These are phyloP conservation scores for Nomada hirtipes DNA, from an alignment of 2,888 invertebrate genomes.

Conservation along the genomic window DNA sequence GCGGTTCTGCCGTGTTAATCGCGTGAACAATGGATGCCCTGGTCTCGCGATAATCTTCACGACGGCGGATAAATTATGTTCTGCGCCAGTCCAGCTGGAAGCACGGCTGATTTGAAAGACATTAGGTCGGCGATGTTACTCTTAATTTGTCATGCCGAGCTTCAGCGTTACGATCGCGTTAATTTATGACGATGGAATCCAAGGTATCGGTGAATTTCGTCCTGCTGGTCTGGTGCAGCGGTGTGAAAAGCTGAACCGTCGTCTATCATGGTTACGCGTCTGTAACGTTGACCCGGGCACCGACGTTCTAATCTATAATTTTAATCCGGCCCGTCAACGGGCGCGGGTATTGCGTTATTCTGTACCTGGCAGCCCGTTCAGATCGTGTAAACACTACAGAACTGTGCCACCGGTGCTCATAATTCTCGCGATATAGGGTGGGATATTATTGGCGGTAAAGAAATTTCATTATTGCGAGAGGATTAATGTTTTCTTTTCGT, in stretches of 20 bases:
- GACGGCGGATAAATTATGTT: slow-evolving; percentile 31
- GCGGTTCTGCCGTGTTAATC: slow-evolving; percentile 30
- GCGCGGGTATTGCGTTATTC: slow-evolving; percentile 9
- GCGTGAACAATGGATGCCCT: slow-evolving; percentile 30
- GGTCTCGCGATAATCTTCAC: slow-evolving; percentile 30
- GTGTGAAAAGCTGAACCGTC: neutral
- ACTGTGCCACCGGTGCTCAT: slow-evolving; percentile 6
- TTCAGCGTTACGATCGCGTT: neutral
- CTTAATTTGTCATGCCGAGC: slow-evolving; percentile 29
- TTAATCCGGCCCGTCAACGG: neutral
- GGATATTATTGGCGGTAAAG: neutral
- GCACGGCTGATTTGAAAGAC: slow-evolving; percentile 4
- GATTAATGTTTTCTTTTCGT: too few relatives aligned
- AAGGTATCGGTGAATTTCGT: too few relatives aligned
- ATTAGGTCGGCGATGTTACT: slow-evolving; percentile 14
- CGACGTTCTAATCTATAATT: slow-evolving; percentile 20
- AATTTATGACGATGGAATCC: neutral
- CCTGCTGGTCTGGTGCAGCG: neutral
- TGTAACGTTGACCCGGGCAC: neutral
- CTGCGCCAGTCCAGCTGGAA: neutral
- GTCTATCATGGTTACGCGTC: slow-evolving; percentile 11
- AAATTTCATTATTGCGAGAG: too few relatives aligned
- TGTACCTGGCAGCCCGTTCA: slow-evolving; percentile 1
- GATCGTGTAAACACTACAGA: slow-evolving; percentile 1
- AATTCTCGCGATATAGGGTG: neutral